phyloP scores from a whole-genome alignment of 2,888 invertebrate species.

The Sialis lutaria region DNA sequence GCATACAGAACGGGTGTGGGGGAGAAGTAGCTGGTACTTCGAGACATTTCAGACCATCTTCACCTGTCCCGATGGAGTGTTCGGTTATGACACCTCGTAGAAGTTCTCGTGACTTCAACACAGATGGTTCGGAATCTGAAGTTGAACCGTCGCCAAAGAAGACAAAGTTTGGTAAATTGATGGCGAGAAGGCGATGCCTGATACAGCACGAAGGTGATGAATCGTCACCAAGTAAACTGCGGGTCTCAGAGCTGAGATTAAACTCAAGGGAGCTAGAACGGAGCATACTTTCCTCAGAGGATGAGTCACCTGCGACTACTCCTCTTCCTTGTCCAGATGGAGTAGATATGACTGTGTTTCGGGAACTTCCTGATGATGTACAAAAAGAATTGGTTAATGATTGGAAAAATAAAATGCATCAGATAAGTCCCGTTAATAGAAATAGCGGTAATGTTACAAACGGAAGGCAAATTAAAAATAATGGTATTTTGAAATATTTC shows the following conservation, averaged over 20 bases:
- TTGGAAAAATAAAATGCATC: constrained; percentile 28
- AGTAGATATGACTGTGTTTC: constrained; percentile 50
- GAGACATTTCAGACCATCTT: neutral
- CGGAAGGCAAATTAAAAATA: neutral
- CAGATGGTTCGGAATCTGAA: constrained; percentile 48
- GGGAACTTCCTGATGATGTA: constrained; percentile 50
- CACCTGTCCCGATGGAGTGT: constrained; percentile 11
- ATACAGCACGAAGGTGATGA: constrained; percentile 25
- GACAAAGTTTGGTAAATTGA: constrained; percentile 30
- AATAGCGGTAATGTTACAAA: neutral
- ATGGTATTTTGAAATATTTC: neutral
- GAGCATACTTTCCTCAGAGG: neutral
- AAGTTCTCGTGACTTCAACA: constrained; percentile 29
- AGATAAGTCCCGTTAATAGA: too few relatives aligned
- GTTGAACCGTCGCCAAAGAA: constrained; percentile 64
- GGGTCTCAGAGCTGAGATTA: constrained; percentile 45
- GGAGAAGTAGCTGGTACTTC: neutral
- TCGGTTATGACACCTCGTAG: constrained; percentile 14
- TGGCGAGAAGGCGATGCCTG: constrained; percentile 26
- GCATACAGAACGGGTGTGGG: constrained; percentile 28
- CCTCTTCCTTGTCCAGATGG: constrained; percentile 36
- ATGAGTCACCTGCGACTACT: constrained; percentile 5
- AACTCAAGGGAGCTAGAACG: constrained; percentile 36
- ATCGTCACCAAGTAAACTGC: constrained; percentile 50
- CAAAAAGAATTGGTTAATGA: constrained; percentile 56